Base-by-base conservation (phyloP, 2,113 vertebrate genomes). In the Tringa solitaria region DNA sequence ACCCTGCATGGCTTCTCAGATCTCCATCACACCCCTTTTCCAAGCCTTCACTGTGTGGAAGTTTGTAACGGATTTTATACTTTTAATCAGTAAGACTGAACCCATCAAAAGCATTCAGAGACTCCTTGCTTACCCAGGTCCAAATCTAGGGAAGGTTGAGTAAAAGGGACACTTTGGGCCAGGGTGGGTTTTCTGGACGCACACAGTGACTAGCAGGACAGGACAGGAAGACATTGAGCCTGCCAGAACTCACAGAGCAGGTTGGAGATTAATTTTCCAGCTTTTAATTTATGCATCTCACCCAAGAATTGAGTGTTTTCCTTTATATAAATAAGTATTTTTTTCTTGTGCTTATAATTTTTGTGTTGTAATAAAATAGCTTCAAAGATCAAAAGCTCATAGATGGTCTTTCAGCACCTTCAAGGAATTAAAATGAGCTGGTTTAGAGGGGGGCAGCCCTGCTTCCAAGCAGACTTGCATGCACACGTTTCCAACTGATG, bases 321-420 rank as follows among this genome's bases (percentile, higher is more conserved):
- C 69, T 6, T 4, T 68, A 78, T 92, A 92, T 60, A 91, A 78
- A 89, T 87, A 96, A 96, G 89, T 92, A 82, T 89, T 87, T 89
- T 87, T 89, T 89, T 9, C 96, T 91, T 27, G 5, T 43, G 69
- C 80, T 93, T 95, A 82, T 82, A 94, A 91, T 95, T 95, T 93
- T 87, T 72, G 60, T 67, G 68, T 70, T 68, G 91, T 39, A 95
- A 87, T 94, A 91, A 95, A 95, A 84, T 73, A 78, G 60, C 60
- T 92, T 92, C 94, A 82, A 73, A 96, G 93, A 96, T 97, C 93
- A 97, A 96, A 96, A 93, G 94, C 93, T 96, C 94, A 75, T 89
- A 91, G 94, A 93, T 76, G 91, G 87, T 96, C 94, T 89, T 89
- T 96, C 6, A 17, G 77, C 77, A 95, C 95, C 91, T 92, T 97